phyloP scores from a whole-genome alignment of 2,113 vertebrate genomes.

The Salvelinus fontinalis region DNA sequence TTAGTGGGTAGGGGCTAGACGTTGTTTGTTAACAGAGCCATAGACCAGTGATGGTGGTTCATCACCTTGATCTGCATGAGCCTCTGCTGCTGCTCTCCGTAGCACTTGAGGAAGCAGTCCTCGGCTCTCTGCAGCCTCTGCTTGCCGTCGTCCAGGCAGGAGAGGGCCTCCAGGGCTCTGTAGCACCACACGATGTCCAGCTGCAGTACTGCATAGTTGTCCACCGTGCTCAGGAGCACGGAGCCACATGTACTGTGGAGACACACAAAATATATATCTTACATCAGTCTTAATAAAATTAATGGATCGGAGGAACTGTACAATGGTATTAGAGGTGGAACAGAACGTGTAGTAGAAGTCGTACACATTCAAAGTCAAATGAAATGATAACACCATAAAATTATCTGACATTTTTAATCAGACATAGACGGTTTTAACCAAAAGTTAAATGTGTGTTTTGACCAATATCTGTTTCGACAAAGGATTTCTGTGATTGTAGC shows the following conservation, averaged over 20 bases:
- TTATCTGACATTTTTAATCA: background rate
- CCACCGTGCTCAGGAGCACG: slow-evolving; percentile 82
- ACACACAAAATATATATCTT: background rate
- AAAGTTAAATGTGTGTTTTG: too few species aligned
- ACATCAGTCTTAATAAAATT: too few species aligned
- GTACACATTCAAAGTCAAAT: background rate
- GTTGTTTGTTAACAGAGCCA: too few species aligned
- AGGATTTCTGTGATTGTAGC: background rate
- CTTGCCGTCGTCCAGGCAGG: slow-evolving; percentile 84
- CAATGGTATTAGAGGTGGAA: too few species aligned
- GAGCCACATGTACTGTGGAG: slow-evolving; percentile 79
- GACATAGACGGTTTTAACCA: too few species aligned
- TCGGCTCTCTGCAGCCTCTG: slow-evolving; percentile 83
- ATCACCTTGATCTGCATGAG: slow-evolving; percentile 88
- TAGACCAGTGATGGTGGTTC: too few species aligned
- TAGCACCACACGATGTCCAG: slow-evolving; percentile 97
- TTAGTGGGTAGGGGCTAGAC: too few species aligned
- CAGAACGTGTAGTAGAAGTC: too few species aligned
- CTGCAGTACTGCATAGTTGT: slow-evolving; percentile 94
- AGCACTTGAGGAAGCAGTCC: slow-evolving; percentile 85
- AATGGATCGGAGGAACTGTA: too few species aligned
- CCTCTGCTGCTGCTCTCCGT: slow-evolving; percentile 86
- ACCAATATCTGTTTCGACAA: background rate
- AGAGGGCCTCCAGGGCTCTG: slow-evolving; percentile 80
- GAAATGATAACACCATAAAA: background rate